Conservation (phyloP, 2,888 invertebrate species). For the Mactromeris polynyma region DNA sequence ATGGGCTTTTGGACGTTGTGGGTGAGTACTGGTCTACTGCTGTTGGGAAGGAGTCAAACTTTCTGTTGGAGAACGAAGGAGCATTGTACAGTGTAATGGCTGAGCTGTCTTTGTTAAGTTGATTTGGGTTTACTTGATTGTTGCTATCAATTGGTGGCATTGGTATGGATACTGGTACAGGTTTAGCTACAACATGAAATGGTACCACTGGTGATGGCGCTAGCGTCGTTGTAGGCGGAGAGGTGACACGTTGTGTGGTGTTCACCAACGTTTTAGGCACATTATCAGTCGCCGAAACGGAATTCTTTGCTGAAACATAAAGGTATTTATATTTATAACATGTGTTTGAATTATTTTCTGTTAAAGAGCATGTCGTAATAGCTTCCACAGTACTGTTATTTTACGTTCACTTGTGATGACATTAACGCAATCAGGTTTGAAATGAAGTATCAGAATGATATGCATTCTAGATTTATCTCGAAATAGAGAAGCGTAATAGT, state of each 20-base stretch:
- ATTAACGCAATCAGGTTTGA: too few species aligned
- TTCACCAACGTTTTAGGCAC: background rate
- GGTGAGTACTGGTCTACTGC: background rate
- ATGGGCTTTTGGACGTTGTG: conserved; percentile 15
- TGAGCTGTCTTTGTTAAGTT: background rate
- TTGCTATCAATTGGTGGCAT: background rate
- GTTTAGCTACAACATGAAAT: background rate
- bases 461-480: too few species aligned
- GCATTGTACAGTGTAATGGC: background rate
- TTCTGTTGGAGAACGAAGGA: background rate
- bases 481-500: too few species aligned
- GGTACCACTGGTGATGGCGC: background rate
- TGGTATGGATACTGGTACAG: background rate
- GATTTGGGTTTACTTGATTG: background rate
- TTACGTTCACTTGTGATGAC: too few species aligned
- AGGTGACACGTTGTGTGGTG: background rate
- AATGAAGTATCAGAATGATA: too few species aligned
- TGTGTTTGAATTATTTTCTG: too few species aligned
- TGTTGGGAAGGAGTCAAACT: background rate
- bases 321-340: background rate
- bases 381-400: too few species aligned
- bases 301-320: background rate
- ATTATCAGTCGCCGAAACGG: background rate
- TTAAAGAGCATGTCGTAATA: too few species aligned
- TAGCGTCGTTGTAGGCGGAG: background rate